A percentile compares a stretch with the other conserved stretches of the same genome.
phyloP scores from a whole-genome alignment of 2,797 vertebrate species.

The Lepus oiostolus region DNA sequence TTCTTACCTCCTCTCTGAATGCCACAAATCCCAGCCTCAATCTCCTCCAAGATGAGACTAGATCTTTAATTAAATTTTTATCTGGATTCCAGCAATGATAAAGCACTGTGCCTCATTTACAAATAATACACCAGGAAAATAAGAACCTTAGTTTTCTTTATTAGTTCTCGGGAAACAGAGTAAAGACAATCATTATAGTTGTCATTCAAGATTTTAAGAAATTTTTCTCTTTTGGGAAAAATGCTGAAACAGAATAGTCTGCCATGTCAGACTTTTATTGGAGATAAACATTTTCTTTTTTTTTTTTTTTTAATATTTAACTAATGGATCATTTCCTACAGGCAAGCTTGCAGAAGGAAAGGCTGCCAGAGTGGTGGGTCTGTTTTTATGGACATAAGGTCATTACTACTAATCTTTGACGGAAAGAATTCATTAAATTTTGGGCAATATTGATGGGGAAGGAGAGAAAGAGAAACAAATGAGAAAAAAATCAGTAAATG shows the following conservation, averaged over 20 bases:
- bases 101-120: constrained; percentile 30
- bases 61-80: background rate
- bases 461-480: constrained; percentile 32
- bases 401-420: constrained; percentile 83
- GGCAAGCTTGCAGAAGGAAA: constrained; percentile 61
- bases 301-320: constrained; percentile 77
- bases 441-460: constrained; percentile 30
- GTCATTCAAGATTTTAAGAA: background rate
- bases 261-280: constrained; percentile 41
- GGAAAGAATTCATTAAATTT: constrained; percentile 72
- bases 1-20: background rate
- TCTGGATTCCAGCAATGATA: background rate
- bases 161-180: constrained; percentile 23
- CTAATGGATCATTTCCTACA: constrained; percentile 77
- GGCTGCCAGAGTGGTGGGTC: constrained; percentile 71
- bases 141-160: constrained; percentile 23
- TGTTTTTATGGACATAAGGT: constrained; percentile 85
- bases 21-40: background rate
- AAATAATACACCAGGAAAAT: background rate
- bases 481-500: constrained; percentile 49
- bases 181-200: constrained; percentile 26
- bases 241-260: constrained; percentile 45
- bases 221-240: constrained; percentile 8
- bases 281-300: constrained; percentile 48
- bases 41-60: background rate